Conservation (phyloP, 2,888 invertebrate genomes). For the Cynaeus angustus region DNA sequence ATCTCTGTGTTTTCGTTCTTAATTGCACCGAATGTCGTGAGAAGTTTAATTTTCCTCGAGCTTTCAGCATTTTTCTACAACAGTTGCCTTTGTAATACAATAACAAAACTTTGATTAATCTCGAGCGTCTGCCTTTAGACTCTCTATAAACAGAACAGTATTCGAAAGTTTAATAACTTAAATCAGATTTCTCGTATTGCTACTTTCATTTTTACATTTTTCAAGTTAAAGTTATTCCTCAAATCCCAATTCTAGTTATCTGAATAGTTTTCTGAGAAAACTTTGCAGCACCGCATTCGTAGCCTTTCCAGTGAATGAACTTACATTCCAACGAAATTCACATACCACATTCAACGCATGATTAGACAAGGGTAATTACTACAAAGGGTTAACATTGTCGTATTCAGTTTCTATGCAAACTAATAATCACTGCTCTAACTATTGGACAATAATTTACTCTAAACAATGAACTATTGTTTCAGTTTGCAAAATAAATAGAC, state of each 20-base stretch:
- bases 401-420: conserved; percentile 20
- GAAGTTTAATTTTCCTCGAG: too few relatives aligned
- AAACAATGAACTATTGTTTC: conserved; percentile 41
- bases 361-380: conserved; percentile 22
- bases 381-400: conserved; percentile 13
- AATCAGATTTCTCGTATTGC: not conserved
- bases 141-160: not conserved
- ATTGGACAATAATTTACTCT: conserved; percentile 39
- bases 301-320: not conserved
- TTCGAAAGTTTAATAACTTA: not conserved
- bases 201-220: not conserved
- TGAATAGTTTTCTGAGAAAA: not conserved
- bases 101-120: too few relatives aligned
- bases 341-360: conserved; percentile 10
- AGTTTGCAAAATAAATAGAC: conserved; percentile 22
- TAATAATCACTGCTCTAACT: conserved; percentile 34
- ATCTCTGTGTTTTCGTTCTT: too few relatives aligned
- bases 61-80: not conserved
- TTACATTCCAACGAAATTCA: conserved; percentile 2
- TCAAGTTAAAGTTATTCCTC: not conserved
- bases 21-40: too few relatives aligned
- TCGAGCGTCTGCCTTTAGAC: not conserved
- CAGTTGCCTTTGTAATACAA: too few relatives aligned
- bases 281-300: not conserved
- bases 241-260: not conserved